Evolutionary conservation across 1,140 invertebrate species (phyloP).

Genomic region (Goniozus legneri): DNA sequence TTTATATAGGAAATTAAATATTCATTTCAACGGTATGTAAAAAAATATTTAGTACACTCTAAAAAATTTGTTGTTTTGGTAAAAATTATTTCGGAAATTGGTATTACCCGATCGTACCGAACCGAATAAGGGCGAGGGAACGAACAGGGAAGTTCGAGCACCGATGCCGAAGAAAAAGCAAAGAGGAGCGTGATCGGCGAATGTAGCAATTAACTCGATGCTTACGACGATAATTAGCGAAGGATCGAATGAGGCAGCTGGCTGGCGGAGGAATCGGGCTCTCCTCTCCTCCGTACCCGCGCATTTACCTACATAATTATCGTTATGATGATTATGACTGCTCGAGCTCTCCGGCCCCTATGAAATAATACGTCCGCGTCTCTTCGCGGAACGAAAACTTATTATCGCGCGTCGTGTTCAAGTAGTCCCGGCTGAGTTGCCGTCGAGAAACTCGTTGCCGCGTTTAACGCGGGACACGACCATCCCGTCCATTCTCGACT

Average conservation of each 20-base stretch:
- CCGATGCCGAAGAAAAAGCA: constrained; percentile 15
- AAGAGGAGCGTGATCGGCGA: constrained; percentile 17
- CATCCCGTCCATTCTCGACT: no score
- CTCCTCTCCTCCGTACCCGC: constrained; percentile 15
- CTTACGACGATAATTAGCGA: constrained; percentile 51
- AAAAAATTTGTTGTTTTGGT: no score
- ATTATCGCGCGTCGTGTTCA: constrained; percentile 5
- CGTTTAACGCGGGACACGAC: background rate
- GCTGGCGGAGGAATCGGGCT: constrained; percentile 34
- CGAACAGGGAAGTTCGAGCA: constrained; percentile 9
- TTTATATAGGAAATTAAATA: no score
- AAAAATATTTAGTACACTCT: no score
- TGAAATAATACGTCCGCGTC: constrained; percentile 7
- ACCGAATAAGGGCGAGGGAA: constrained; percentile 5
- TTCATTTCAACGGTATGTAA: no score
- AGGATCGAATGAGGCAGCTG: constrained; percentile 49
- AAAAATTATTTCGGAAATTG: no score
- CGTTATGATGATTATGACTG: constrained; percentile 49
- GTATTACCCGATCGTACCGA: background rate
- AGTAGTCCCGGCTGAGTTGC: background rate
- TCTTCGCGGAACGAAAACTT: constrained; percentile 11
- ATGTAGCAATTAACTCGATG: constrained; percentile 48
- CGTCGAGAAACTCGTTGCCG: constrained; percentile 6
- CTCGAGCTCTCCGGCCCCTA: no score
- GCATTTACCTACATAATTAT: constrained; percentile 53